Percentiles rank a stretch among this genome's conserved stretches.
Conservation (phyloP, 1,140 invertebrate genomes). For the Zaprionus ghesquierei region DNA sequence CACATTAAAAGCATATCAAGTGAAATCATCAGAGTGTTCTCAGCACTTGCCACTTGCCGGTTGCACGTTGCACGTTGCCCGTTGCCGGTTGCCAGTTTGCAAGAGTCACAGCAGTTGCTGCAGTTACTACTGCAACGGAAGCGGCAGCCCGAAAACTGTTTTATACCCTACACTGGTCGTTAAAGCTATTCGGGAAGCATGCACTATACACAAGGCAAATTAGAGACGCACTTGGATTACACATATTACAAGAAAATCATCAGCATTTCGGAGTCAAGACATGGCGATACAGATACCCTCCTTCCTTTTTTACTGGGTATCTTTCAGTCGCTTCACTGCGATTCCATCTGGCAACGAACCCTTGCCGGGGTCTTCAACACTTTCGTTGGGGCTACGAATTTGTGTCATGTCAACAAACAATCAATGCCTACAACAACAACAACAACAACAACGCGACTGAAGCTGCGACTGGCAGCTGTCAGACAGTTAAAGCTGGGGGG, state of each 20-base stretch:
- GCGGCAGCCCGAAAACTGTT: conserved; percentile 32
- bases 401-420: conserved; percentile 39
- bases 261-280: too few species aligned
- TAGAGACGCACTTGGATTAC: neutral
- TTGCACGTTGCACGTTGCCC: conserved; percentile 25
- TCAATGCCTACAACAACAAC: conserved; percentile 16
- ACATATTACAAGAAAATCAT: neutral
- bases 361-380: conserved; percentile 18
- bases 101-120: neutral
- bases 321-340: neutral
- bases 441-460: neutral
- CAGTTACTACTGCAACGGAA: conserved; percentile 33
- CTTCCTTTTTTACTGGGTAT: neutral
- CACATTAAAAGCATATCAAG: conserved; percentile 77
- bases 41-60: conserved; percentile 48
- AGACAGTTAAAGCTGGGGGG: neutral
- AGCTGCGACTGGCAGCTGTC: conserved; percentile 8
- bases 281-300: neutral
- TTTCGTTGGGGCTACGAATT: conserved; percentile 21
- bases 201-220: neutral
- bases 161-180: conserved; percentile 6
- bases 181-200: neutral
- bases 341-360: neutral
- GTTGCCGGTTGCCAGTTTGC: conserved; percentile 32
- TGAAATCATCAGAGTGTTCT: conserved; percentile 66